Evolutionary conservation across 1,140 invertebrate species (phyloP), one percentile per base, ranked within the genome.

Genomic region (Euschistus heros): DNA sequence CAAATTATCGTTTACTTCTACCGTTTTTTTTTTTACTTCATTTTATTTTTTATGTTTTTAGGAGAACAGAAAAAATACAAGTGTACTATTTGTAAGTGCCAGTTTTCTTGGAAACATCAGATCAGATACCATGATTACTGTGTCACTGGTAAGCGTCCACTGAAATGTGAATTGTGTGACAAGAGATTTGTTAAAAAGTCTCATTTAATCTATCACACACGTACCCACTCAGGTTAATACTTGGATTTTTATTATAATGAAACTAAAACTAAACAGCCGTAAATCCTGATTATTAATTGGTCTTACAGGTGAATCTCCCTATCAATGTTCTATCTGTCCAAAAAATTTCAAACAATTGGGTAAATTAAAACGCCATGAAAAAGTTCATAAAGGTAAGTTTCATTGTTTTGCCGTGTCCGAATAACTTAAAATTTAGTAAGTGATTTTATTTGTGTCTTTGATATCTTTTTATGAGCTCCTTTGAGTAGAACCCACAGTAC

Each of bases 361-460:
- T 30, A 65, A 65, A 59, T n/a, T 65, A 13, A 65, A 57, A 37
- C 33, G 64, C 6, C 64, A 65, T 57, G 64, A 65, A 27, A 55
- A 26, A 20, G 59, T 50, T 24, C 64, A 65, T 44, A 22, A n/a
- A 18, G 24, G 64, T 65, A 60, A 42, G 33, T 65, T 81, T 87
- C 17, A n/a, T n/a, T n/a, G n/a, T n/a, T n/a, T n/a, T n/a, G n/a
- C n/a, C n/a, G n/a, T n/a, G n/a, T n/a, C n/a, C n/a, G n/a, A n/a
- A n/a, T n/a, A n/a, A n/a, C n/a, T n/a, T n/a, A n/a, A n/a, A n/a
- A n/a, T n/a, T n/a, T n/a, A n/a, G n/a, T n/a, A n/a, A n/a, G n/a
- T n/a, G n/a, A n/a, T n/a, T n/a, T n/a, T n/a, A n/a, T n/a, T n/a
- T n/a, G n/a, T n/a, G n/a, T n/a, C n/a, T n/a, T n/a, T n/a, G n/a